These are phyloP conservation scores for Thalassaphorura encarpata DNA, from an alignment of 1,140 invertebrate species.

Conservation along the genomic window DNA sequence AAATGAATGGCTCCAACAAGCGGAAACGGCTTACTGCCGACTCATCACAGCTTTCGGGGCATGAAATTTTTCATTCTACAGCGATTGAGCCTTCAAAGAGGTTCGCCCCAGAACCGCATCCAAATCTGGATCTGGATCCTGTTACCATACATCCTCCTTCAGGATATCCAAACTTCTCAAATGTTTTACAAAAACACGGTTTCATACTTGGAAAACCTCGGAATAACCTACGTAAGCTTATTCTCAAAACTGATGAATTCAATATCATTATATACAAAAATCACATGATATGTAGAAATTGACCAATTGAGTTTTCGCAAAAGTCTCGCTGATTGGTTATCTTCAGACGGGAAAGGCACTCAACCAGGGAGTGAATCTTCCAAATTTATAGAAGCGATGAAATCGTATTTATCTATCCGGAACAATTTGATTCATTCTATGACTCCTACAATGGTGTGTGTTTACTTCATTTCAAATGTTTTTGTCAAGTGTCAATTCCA, in stretches of 20 bases:
- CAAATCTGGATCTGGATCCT: no score
- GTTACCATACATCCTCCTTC: conserved; percentile 14
- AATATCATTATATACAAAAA: no score
- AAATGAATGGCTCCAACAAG: no score
- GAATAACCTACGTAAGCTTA: conserved; percentile 21
- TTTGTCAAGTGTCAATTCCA: neutral
- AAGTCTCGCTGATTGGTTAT: conserved; percentile 22
- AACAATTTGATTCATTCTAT: conserved; percentile 13
- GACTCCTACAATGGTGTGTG: conserved; percentile 15
- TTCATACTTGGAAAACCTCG: conserved; percentile 13
- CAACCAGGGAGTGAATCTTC: neutral
- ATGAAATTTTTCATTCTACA: no score
- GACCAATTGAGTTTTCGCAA: conserved; percentile 20
- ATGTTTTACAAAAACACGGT: conserved; percentile 18
- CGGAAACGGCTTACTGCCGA: no score
- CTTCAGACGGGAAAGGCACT: neutral
- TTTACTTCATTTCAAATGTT: neutral
- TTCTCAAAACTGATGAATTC: neutral
- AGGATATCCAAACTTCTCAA: conserved; percentile 19
- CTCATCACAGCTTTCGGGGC: no score
- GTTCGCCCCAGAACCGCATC: no score
- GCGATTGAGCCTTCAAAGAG: no score
- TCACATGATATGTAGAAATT: no score
- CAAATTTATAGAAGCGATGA: conserved; percentile 19
- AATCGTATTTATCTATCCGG: conserved; percentile 9